Base-by-base conservation (phyloP, 2,797 vertebrate genomes). In the Sphenopsis melanotis region DNA sequence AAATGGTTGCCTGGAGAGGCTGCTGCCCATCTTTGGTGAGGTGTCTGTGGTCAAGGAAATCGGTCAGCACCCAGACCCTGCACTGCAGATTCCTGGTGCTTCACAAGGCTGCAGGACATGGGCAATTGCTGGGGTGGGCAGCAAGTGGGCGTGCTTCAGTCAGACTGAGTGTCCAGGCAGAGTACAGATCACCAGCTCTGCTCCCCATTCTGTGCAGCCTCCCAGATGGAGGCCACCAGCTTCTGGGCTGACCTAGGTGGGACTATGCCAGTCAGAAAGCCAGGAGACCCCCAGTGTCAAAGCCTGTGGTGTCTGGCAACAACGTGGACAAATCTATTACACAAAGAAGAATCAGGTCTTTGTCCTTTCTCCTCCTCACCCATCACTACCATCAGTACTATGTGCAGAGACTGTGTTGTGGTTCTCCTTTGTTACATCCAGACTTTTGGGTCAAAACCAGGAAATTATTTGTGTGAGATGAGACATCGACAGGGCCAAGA, bases 61-160 rank as follows among this genome's bases (percentile, higher is more conserved):
- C 41, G 26, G 15, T 5, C 36, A 60, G 29, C 24, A 27, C 64
- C 11, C 76, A 71, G 32, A 36, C 11, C 21, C 12, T 20, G 32
- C 34, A 7, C 11, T 34, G 44, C 57, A 78, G 56, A 18, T 4
- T 71, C 27, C 21, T 83, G 34, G 15, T 12, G 3, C 21, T 85
- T 86, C 30, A 8, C 1, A 8, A 57, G 34, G 46, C 19, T 4
- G 2, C 0, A 0, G 26, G 21, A 83, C 52, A 32, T 6, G 15
- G 36, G 59, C 11, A 26, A 2, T 20, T 30, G 8, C 26, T 26
- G 37, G 9, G 11, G 6, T 7, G 56, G 18, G 57, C 34, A 83
- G 24, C 18, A 44, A 24, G 34, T 0, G 1, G 32, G 13, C 4
- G 29, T 4, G 9, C 9, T 85, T 61, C 21, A 55, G 60, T 24